Evolutionary conservation across 53 echinoderm and acorn worm species (phyloP).

Genomic region (Paracentrotus lividus): DNA sequence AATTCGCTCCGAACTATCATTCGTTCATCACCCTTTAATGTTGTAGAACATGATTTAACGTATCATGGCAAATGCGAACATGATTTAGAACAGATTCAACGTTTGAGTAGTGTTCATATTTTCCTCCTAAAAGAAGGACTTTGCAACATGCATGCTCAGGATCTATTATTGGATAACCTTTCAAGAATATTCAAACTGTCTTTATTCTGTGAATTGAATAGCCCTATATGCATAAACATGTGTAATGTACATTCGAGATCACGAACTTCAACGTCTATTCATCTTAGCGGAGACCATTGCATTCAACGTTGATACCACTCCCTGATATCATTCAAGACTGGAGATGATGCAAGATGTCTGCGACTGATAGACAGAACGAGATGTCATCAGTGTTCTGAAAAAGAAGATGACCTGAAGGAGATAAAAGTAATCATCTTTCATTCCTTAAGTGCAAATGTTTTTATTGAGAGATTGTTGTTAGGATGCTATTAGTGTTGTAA

Average conservation of each 20-base stretch:
- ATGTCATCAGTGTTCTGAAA: neutral
- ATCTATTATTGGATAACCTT: neutral
- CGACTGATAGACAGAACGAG: neutral
- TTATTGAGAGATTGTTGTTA: neutral
- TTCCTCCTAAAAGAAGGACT: neutral
- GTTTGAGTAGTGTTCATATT: neutral
- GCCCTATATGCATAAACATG: too few species aligned
- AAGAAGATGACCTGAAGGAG: neutral
- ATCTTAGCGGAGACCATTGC: neutral
- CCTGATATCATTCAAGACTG: slow-evolving; percentile 5
- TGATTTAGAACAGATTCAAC: neutral
- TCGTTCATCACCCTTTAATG: neutral
- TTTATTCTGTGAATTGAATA: neutral
- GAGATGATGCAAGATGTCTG: neutral
- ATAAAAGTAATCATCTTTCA: slow-evolving; percentile 34
- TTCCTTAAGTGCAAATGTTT: slow-evolving; percentile 10
- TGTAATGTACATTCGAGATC: neutral
- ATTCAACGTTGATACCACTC: neutral
- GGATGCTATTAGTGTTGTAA: neutral
- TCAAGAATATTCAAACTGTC: neutral
- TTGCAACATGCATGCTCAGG: neutral
- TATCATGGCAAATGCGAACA: neutral
- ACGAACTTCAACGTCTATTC: neutral
- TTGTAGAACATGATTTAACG: neutral
- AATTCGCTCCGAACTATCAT: neutral